phyloP scores from a whole-genome alignment of 2,797 vertebrate species.

The Kryptolebias ocellatus region DNA sequence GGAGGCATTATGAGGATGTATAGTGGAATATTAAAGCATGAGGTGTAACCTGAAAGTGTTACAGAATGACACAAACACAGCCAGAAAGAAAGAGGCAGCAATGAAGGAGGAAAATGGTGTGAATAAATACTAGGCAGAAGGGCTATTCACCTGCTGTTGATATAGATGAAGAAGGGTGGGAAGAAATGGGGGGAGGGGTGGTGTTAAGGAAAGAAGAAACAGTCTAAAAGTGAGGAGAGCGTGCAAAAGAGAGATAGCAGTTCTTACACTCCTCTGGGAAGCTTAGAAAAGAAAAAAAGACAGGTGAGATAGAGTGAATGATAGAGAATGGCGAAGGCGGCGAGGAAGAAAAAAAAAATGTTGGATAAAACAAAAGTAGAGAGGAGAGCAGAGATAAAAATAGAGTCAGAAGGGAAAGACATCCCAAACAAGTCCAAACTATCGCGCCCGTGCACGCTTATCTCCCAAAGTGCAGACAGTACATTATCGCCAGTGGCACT shows the following conservation, averaged over 20 bases:
- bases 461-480: constrained; percentile 70
- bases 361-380: constrained; percentile 49
- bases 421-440: constrained; percentile 61
- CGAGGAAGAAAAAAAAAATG: constrained; percentile 44
- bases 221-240: constrained; percentile 57
- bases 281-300: constrained; percentile 38
- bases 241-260: constrained; percentile 72
- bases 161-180: constrained; percentile 45
- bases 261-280: constrained; percentile 61
- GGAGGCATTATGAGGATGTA: constrained; percentile 26
- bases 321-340: constrained; percentile 46
- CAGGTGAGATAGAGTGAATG: constrained; percentile 67
- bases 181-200: not conserved
- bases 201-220: constrained; percentile 25
- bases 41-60: constrained; percentile 49
- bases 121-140: constrained; percentile 58
- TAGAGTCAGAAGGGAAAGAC: constrained; percentile 47
- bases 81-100: constrained; percentile 35
- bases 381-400: constrained; percentile 55
- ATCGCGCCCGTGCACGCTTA: constrained; percentile 60
- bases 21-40: constrained; percentile 51
- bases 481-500: constrained; percentile 62
- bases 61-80: constrained; percentile 34
- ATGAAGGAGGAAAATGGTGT: constrained; percentile 34
- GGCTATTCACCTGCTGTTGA: constrained; percentile 58